These are phyloP conservation scores for Axis porcinus DNA, from an alignment of 2,113 vertebrate species.

Conservation along the genomic window DNA sequence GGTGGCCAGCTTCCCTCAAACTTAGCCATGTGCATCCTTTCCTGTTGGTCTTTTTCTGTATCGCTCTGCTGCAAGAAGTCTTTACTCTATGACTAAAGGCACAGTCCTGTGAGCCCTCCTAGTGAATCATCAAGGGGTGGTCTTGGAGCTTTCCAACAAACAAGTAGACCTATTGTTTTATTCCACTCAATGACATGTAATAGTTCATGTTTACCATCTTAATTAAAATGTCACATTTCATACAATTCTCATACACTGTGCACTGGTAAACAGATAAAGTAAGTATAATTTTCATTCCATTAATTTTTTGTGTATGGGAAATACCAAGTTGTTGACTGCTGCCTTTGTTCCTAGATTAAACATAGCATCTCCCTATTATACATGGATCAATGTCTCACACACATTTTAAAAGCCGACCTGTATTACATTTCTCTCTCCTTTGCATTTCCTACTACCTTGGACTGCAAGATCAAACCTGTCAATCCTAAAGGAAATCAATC, in stretches of 20 bases:
- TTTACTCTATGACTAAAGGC: background rate
- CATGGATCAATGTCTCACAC: background rate
- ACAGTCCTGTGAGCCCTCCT: background rate
- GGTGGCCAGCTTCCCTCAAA: background rate
- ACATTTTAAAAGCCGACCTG: background rate
- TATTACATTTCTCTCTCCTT: background rate
- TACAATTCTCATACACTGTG: background rate
- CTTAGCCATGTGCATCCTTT: background rate
- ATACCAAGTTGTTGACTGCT: background rate
- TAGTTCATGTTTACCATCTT: background rate
- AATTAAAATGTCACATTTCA: background rate
- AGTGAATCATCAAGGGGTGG: background rate
- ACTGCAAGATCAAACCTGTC: background rate
- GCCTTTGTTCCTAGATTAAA: background rate
- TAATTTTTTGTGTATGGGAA: background rate
- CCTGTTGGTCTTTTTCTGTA: background rate
- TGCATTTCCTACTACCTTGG: background rate
- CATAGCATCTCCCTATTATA: background rate
- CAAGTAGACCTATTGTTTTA: background rate
- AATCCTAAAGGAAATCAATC: background rate
- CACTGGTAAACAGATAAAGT: background rate
- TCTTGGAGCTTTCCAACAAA: background rate
- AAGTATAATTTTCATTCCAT: background rate
- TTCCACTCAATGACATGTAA: background rate
- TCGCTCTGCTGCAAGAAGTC: background rate